Base-by-base conservation (phyloP, 2,888 invertebrate species). In the Acanthopleura granulata region DNA sequence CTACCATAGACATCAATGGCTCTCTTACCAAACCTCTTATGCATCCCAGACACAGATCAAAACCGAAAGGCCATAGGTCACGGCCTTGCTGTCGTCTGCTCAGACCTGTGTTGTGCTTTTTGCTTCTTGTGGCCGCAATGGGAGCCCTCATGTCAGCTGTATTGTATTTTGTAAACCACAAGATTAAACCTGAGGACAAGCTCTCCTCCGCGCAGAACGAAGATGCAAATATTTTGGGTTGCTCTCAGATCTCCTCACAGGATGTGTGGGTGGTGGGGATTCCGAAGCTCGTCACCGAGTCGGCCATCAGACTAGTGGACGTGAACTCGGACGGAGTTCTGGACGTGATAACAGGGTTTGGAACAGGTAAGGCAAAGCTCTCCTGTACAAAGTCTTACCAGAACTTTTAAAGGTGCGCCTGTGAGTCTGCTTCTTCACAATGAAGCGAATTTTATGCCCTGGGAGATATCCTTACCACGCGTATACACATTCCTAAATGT, bases 271-370 rank as follows among this genome's bases (percentile, higher is more conserved):
- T 92, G 3, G 92, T 92, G 74, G 93, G 93, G 74, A 92, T 95
- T 87, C 93, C 95, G 0, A 93, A 94, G 85, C 91, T 95, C 72
- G 93, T 93, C 74, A 94, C 95, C 15, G 95, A 95, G 89, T 94
- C 95, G 74, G 93, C 95, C 0, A 91, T 95, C 79, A 92, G 94
- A 81, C 92, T 93, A 77, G 91, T 93, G 30, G 95, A 95, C 89
- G 92, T 95, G 0, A 94, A 95, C 90, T 91, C 91, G 3, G 95
- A 96, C 91, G 93, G 93, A 25, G 88, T 94, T 15, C 92, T 93
- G 72, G 95, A 96, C 90, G 91, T 95, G 30, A 92, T 95, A 74
- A 92, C 95, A 79, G 95, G 95, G 78, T 95, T 94, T 90, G 95
- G 94, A 74, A 94, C 95, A 88, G 94, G 94, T 94, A 77, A 73